Evolutionary conservation across 2,797 vertebrate species (phyloP), one percentile per base, ranked within the genome.

Genomic region (Parambassis ranga): DNA sequence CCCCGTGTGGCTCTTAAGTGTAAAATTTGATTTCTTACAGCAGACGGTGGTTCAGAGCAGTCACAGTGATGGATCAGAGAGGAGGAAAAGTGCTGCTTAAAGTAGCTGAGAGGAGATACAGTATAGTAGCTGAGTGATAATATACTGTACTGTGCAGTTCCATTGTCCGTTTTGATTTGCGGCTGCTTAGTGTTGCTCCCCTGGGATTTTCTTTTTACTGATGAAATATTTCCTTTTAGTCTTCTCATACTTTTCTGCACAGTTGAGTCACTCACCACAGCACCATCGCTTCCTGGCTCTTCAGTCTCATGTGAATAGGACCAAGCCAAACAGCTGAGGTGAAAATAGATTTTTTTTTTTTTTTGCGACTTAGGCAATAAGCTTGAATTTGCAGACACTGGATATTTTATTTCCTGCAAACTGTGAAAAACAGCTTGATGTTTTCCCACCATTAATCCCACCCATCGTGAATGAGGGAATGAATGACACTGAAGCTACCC

Each of bases 331-430:
- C 81, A 69, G 60, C 71, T 64, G 76, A 80, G 71, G 66, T 87
- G 79, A 76, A 85, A 88, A 86, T 87, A 81, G 79, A 77, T 75
- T 82, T 81, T 72, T 76, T 75, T 63, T 75, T 82, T 81, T 72
- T 76, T 75, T 63, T 78, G 26, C 55, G 50, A 69, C 43, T 70
- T 4, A 8, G 51, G 27, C 52, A 48, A 39, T 48, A 37, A 44
- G 14, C 42, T 47, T 3, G 0, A 44, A 37, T 28, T 49, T 70
- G 58, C 50, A 27, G 42, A 28, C 30, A 31, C 35, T 38, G 7
- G 0, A 18, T 62, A 4, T 66, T 57, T 65, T 30, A 38, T 44
- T 69, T 28, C 24, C 28, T 59, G 7, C 9, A 56, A 56, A 47
- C 31, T 66, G 56, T 57, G 38, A 60, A 61, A 46, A 44, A 48